Base-by-base conservation (phyloP, 2,797 vertebrate species). In the Ibycter americanus region DNA sequence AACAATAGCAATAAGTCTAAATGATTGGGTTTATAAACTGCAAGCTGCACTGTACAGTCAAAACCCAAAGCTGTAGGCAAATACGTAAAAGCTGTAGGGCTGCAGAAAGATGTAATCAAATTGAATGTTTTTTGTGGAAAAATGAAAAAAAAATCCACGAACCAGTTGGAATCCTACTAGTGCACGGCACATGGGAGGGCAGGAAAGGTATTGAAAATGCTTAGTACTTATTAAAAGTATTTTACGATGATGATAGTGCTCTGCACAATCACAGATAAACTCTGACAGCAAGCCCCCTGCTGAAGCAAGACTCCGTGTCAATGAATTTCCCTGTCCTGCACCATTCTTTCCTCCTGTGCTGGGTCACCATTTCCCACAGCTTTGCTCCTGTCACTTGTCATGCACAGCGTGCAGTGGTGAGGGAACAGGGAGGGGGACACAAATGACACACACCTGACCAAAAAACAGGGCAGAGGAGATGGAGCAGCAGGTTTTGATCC, bases 1-100 rank as follows among this genome's bases (percentile, higher is more conserved):
- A 83, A 25, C 63, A 63, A 65, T 9, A 90, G 19, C 7, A 0
- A 1, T 0, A 0, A 4, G 25, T 63, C 12, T 72, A 13, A 36
- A 10, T 21, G 32, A 16, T 21, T 29, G 31, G 38, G 38, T 34
- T 72, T 31, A 73, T 31, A 73, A 56, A 9, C 15, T 36, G 66
- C 74, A 56, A 36, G 46, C 55, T 71, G 63, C 38, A 13, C 38
- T 29, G 26, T 16, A 15, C 12, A 8, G 46, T 38, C 52, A 23
- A 18, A 82, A 13, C 29, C 34, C n/a, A 62, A 5, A 77, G 23
- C 47, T 34, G 10, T 3, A 31, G 74, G 56, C 32, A 74, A 32
- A 27, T 23, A 9, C 27, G 38, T 47, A 34, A 44, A 49, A 87
- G 49, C 61, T 85, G 42, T 5, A 9, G 21, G 42, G 63, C 73